Evolutionary conservation across 2,113 vertebrate species (phyloP).

Genomic region (Neopipo cinnamomea): DNA sequence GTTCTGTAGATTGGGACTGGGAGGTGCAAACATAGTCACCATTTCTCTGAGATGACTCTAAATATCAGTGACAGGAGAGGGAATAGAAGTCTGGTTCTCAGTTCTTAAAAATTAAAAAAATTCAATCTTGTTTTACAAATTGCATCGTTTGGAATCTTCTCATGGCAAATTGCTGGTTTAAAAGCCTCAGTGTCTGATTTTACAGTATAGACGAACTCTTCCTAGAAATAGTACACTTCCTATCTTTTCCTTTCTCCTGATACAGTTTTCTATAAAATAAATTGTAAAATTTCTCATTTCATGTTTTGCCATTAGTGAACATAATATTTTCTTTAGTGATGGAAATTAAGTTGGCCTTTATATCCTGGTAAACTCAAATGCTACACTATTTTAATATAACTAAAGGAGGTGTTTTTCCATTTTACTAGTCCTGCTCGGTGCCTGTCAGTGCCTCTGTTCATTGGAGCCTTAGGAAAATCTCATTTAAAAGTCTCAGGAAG

Average conservation of each 20-base stretch:
- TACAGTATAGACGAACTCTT: neutral
- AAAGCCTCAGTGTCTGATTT: neutral
- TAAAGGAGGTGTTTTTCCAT: neutral
- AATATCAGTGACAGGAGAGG: neutral
- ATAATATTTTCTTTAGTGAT: neutral
- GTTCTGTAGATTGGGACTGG: neutral
- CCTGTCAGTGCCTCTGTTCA: neutral
- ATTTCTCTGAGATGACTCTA: neutral
- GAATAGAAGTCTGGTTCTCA: neutral
- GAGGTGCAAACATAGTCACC: neutral
- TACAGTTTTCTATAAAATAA: neutral
- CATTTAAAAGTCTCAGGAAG: neutral
- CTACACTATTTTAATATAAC: neutral
- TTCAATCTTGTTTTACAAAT: neutral
- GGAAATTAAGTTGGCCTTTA: neutral
- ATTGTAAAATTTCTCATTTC: neutral
- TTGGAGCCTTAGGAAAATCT: neutral
- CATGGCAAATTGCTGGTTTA: neutral
- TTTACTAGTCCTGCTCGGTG: neutral
- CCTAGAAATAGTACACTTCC: neutral
- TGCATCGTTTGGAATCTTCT: neutral
- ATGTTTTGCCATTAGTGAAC: neutral
- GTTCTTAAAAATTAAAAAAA: neutral
- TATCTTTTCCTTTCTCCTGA: neutral
- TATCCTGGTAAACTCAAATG: neutral